Conservation (phyloP, 2,888 invertebrate species). For the Cecidostiba fungosa region DNA sequence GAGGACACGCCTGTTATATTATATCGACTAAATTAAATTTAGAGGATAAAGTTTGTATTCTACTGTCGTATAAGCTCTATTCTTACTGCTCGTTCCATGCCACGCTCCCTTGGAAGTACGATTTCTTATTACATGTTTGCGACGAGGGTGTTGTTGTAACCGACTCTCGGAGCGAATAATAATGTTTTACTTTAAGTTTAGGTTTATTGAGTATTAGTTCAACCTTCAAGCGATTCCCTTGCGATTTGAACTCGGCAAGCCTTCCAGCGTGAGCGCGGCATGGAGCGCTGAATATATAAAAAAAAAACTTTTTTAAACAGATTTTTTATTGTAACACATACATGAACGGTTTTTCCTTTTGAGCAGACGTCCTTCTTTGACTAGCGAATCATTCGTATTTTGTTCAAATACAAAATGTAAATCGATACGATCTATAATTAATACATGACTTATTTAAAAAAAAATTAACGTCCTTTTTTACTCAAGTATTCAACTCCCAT, state of each 20-base stretch:
- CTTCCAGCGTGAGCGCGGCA: constrained; percentile 64
- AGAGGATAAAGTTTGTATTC: constrained; percentile 68
- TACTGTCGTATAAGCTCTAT: constrained; percentile 65
- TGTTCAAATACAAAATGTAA: constrained; percentile 69
- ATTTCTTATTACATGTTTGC: constrained; percentile 44
- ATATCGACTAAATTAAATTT: constrained; percentile 67
- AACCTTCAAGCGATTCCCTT: constrained; percentile 43
- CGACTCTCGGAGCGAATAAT: constrained; percentile 36
- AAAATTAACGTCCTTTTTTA: constrained; percentile 32
- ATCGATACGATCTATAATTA: constrained; percentile 73
- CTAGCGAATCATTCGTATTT: constrained; percentile 66
- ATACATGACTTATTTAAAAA: constrained; percentile 70
- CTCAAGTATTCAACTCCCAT: constrained; percentile 27
- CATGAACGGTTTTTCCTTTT: constrained; percentile 65
- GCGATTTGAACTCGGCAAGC: constrained; percentile 47
- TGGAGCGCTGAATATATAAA: constrained; percentile 58
- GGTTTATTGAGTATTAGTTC: constrained; percentile 53
- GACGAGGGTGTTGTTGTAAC: constrained; percentile 45
- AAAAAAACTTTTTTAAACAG: constrained; percentile 65
- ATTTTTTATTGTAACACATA: constrained; percentile 65
- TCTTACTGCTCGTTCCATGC: constrained; percentile 50
- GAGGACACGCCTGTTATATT: constrained; percentile 66
- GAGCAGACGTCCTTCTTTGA: constrained; percentile 67
- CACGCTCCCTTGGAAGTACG: constrained; percentile 45
- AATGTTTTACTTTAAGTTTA: constrained; percentile 41